Conservation (phyloP, 2,888 invertebrate species). For the Tipula confusa region DNA sequence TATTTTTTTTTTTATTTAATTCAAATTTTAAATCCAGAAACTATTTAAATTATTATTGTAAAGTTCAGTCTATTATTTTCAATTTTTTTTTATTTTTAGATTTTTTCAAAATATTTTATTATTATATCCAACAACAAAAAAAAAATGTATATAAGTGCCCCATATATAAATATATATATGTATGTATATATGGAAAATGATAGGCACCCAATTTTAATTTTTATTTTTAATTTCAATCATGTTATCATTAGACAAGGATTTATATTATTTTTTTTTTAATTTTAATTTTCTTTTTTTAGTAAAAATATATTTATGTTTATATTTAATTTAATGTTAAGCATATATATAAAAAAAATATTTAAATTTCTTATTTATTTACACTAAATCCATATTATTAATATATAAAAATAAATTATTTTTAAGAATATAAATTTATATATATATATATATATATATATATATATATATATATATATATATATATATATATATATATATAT, state of each 20-base stretch:
- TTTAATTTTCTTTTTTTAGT: neutral
- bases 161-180: no score
- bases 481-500: no score
- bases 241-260: neutral
- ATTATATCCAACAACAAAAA: neutral
- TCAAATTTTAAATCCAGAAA: neutral
- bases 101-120: neutral
- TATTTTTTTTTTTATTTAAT: neutral
- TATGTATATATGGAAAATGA: neutral
- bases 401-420: neutral
- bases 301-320: neutral
- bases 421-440: neutral
- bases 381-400: neutral
- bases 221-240: neutral
- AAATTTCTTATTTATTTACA: neutral
- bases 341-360: neutral
- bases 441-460: neutral
- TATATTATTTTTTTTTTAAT: neutral
- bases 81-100: neutral
- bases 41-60: conserved; percentile 25
- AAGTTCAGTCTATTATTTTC: conserved; percentile 20
- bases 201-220: neutral
- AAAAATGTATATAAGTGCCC: neutral
- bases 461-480: neutral
- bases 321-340: neutral